phyloP scores from a whole-genome alignment of 2,797 vertebrate species.

The Danio jaintianensis region DNA sequence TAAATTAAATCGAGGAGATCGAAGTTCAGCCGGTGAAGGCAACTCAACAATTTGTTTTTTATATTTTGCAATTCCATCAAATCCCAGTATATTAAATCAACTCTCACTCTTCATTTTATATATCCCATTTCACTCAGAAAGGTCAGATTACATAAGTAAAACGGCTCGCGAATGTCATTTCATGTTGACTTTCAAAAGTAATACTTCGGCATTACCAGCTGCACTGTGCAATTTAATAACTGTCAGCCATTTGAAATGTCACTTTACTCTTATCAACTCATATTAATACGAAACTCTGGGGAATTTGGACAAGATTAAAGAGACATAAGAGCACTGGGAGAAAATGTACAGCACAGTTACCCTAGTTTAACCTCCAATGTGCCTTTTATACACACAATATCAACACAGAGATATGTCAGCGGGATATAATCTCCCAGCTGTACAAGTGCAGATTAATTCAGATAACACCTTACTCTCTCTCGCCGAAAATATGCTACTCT shows the following conservation, averaged over 20 bases:
- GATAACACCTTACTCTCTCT: slow-evolving; percentile 40
- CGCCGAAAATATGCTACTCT: slow-evolving; percentile 47
- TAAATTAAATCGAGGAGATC: neutral
- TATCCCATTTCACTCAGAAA: neutral
- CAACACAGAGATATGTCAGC: slow-evolving; percentile 32
- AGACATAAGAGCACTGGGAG: neutral
- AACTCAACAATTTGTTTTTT: neutral
- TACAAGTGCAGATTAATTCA: slow-evolving; percentile 52
- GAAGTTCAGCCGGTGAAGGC: neutral
- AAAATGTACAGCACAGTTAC: slow-evolving; percentile 4
- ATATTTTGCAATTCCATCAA: neutral
- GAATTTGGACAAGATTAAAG: slow-evolving; percentile 30
- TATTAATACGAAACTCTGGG: slow-evolving; percentile 7
- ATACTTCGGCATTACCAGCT: neutral
- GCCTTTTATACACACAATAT: slow-evolving; percentile 40
- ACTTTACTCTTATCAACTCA: slow-evolving; percentile 9
- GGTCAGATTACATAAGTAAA: slow-evolving; percentile 5
- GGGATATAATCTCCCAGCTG: slow-evolving; percentile 43
- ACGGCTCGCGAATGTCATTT: neutral
- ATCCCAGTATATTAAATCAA: neutral
- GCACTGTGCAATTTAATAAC: slow-evolving; percentile 11
- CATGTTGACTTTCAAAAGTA: slow-evolving; percentile 8
- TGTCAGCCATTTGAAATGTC: slow-evolving; percentile 14
- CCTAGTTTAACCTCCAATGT: slow-evolving; percentile 31
- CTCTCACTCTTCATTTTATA: neutral